Conservation (phyloP, 2,888 invertebrate species). For the Hyppa rectilinea region DNA sequence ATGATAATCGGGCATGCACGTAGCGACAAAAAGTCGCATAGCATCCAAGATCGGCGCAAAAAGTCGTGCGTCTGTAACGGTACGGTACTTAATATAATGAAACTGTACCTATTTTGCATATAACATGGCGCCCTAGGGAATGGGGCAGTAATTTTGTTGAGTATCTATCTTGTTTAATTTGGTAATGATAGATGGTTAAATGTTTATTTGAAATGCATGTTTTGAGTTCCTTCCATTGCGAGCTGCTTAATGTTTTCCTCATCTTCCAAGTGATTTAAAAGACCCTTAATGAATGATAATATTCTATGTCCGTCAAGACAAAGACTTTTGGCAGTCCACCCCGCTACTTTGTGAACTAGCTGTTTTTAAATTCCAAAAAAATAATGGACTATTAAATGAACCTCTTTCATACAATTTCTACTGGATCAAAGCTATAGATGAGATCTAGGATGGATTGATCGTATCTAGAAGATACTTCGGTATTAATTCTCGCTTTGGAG, state of each 20-base stretch:
- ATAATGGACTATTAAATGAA: too few species aligned
- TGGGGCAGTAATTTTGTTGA: conserved; percentile 41
- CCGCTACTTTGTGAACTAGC: not conserved
- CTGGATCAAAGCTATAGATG: not conserved
- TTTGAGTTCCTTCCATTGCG: not conserved
- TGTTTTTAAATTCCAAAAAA: not conserved
- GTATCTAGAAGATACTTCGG: too few species aligned
- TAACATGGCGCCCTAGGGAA: conserved; percentile 30
- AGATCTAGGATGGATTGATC: not conserved
- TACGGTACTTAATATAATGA: conserved; percentile 50
- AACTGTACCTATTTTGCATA: conserved; percentile 53
- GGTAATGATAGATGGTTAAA: conserved; percentile 17
- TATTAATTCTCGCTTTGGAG: too few species aligned
- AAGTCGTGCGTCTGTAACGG: conserved; percentile 61
- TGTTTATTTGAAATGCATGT: not conserved
- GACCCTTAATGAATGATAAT: too few species aligned
- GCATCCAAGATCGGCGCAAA: conserved; percentile 48
- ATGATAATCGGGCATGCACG: conserved; percentile 46
- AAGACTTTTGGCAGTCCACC: too few species aligned
- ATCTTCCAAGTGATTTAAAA: not conserved
- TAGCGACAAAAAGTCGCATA: conserved; percentile 61
- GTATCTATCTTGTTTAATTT: conserved; percentile 43
- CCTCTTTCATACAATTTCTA: not conserved
- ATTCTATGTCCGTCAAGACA: not conserved
- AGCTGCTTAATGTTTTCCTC: not conserved